Evolutionary conservation across 2,888 invertebrate species (phyloP), one percentile per base, ranked within the genome.

Genomic region (Leucophenga montana): DNA sequence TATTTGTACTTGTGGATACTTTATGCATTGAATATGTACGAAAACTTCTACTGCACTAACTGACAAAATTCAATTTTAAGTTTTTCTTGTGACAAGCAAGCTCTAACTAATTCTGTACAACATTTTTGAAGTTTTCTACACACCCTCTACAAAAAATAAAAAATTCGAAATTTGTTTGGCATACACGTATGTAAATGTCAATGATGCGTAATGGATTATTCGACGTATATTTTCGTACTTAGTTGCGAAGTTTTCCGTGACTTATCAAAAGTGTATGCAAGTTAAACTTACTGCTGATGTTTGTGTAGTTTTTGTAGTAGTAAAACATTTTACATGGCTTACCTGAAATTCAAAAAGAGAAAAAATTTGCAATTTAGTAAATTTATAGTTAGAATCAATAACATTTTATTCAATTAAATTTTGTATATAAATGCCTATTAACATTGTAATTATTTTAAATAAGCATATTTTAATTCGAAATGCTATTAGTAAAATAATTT

Each of bases 51-150:
- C 27, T n/a, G n/a, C 46, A 20, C 31, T 46, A 62, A 62, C 44
- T 64, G 62, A 46, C 62, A 64, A 48, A 64, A 64, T 64, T 64
- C 62, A 64, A 64, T 64, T 64, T 64, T 13, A 64, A 64, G 33
- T 64, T 64, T n/a, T 64, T 48, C 22, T 13, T 59, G 27, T 56
- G 56, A 44, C 62, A 18, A n/a, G 22, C 62, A 16, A 62, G 18
- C 33, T 33, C n/a, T 66, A 18, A 39, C 39, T 1, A n/a, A n/a
- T 1, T 66, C 44, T 46, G n/a, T n/a, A 44, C 0, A 64, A 66
- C 66, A 39, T 67, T 56, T 67, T 46, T 22, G 14, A 67, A 54
- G 39, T 1, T 53, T 65, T 66, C 20, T 27, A 27, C 27, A 18
- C n/a, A n/a, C n/a, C 8, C 53, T 18, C 1, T 22, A 9, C 18